Evolutionary conservation across 2,113 vertebrate species (phyloP), one percentile per base, ranked within the genome.

Genomic region (Sebastes fasciatus): DNA sequence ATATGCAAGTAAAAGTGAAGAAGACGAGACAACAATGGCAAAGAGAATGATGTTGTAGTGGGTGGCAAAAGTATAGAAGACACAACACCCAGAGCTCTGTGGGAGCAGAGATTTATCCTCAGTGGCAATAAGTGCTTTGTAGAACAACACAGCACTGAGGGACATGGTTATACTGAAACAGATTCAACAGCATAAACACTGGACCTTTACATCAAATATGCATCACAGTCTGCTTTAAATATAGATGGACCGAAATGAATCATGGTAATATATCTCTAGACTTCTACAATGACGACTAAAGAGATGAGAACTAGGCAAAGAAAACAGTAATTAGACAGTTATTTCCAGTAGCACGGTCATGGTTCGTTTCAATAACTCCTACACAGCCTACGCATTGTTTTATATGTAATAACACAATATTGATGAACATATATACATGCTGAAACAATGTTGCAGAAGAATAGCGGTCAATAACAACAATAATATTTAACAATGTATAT

Each of bases 201-300:
- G 76, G 82, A 72, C 68, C 40, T 60, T 69, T 76, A 71, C 80
- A 90, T 88, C 61, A 87, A 86, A 91, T 86, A 87, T 91, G 79
- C 64, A 88, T 84, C 49, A 54, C 57, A 58, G 49, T 13, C 13
- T 60, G 14, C 58, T 82, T 86, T 86, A 85, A 88, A 87, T 85
- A 88, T 82, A 65, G 23, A 79, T 77, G 58, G 26, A 7, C 21
- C 23, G 52, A 64, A 75, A 72, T 74, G 11, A 83, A 73, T 74
- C 58, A 69, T 73, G 58, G 12, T 79, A 77, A 66, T 80, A 12
- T 34, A 46, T 67, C 23, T 55, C 42, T n/a, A 51, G n/a, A 79
- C 74, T 61, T 80, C 51, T 46, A 43, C 62, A 75, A 79, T 80
- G 8, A 55, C 9, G 21, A 85, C 17, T 8, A 7, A 14, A 57